Conservation (phyloP, 2,797 vertebrate species). For the Remorina albescens region DNA sequence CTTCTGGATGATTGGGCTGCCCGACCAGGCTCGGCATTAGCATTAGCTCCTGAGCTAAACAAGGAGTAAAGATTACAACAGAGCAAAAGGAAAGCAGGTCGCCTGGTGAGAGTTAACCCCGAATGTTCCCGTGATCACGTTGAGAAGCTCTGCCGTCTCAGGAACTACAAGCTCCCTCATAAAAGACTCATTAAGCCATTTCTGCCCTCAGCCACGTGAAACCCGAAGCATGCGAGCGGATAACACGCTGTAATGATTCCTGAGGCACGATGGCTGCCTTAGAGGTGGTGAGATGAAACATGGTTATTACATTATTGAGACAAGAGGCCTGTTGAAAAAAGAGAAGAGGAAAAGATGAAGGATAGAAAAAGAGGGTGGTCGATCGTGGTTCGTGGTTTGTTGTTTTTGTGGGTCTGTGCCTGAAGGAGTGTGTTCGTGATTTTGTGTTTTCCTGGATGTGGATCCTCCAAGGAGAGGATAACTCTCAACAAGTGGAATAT, state of each 20-base stretch:
- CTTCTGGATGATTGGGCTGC: no score
- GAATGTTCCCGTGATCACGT: constrained; percentile 2
- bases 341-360: constrained; percentile 8
- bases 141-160: not conserved
- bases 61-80: not conserved
- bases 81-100: constrained; percentile 1
- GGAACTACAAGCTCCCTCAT: constrained; percentile 23
- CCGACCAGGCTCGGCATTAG: no score
- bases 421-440: not conserved
- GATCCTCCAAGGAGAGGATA: constrained; percentile 22
- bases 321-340: constrained; percentile 16
- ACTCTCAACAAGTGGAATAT: constrained; percentile 19
- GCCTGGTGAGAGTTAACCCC: not conserved
- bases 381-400: no score
- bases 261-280: constrained; percentile 27
- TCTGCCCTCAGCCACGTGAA: constrained; percentile 14
- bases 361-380: not conserved
- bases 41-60: not conserved
- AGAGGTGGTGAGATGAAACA: constrained; percentile 35
- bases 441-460: not conserved
- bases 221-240: constrained; percentile 12
- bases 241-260: constrained; percentile 38
- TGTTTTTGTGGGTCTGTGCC: not conserved
- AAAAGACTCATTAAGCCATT: constrained; percentile 29
- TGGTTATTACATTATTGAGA: constrained; percentile 50